Base-by-base conservation (phyloP, 2,113 vertebrate genomes). In the Seriola quinqueradiata region DNA sequence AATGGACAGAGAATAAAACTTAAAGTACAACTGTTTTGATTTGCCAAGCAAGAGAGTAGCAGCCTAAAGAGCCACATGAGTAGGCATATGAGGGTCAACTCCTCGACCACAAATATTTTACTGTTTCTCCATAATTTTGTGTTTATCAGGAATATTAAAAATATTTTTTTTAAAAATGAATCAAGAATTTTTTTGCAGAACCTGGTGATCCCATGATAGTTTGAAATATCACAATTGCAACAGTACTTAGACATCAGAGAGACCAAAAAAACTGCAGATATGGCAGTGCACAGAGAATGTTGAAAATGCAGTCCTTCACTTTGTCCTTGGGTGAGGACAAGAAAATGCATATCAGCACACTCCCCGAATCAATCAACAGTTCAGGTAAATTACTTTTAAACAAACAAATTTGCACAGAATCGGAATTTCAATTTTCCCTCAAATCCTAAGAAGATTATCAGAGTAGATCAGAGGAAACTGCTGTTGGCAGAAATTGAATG, bases 401-500 rank as follows among this genome's bases (percentile, higher is more conserved):
- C 70, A 91, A 90, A 84, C 54, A 89, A 50, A 88, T 75, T 76
- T 87, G 81, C 68, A 82, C 73, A 81, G 46, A 83, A 77, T 84
- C 54, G 54, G 50, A 87, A 86, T 90, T 89, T 91, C 82, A 74
- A 85, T 87, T 87, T 85, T 58, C 48, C 17, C 16, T 78, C 55
- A 89, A 84, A 90, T 79, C 82, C 74, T 75, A 50, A 72, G 48
- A 69, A 83, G 85, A 89, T 86, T 87, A 90, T 90, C 73, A n/a
- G 68, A 68, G 79, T 82, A 75, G 79, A 91, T 90, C 81, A 82
- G 82, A 83, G 34, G 42, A 72, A 74, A 71, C 44, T 58, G 70
- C 77, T 83, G 57, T 83, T 82, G 78, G 82, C 63, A 82, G 78
- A 88, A 89, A 89, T 79, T 76, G 80, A 70, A 85, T 79, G 73